phyloP scores from a whole-genome alignment of 2,888 invertebrate species.

The Dione juno region DNA sequence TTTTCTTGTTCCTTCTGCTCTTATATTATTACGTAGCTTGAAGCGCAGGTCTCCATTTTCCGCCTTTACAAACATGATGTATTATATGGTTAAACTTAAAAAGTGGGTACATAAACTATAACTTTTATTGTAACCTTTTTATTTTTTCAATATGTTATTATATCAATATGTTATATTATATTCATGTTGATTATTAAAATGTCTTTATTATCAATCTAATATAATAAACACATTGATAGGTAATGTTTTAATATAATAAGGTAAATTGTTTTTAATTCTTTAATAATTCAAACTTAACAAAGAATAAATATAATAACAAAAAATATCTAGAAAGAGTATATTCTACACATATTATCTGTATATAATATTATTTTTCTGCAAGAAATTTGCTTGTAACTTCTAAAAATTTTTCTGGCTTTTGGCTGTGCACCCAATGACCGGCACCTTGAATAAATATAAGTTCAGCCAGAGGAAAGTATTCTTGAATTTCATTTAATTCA shows the following conservation, averaged over 20 bases:
- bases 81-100: no score
- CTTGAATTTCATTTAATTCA: constrained; percentile 86
- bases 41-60: no score
- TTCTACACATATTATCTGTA: neutral
- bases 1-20: no score
- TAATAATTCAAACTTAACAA: constrained; percentile 27
- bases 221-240: no score
- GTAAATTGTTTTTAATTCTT: constrained; percentile 4
- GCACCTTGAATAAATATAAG: constrained; percentile 90
- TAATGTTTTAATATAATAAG: neutral
- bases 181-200: no score
- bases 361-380: constrained; percentile 66
- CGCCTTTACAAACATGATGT: no score
- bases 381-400: constrained; percentile 86
- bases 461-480: constrained; percentile 88
- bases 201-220: no score
- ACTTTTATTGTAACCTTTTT: no score
- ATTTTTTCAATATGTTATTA: no score
- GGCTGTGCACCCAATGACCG: constrained; percentile 97
- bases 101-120: no score
- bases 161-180: no score
- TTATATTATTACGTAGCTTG: no score
- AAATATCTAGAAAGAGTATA: constrained; percentile 21
- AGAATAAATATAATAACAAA: constrained; percentile 23
- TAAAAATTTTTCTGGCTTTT: constrained; percentile 92